phyloP scores from a whole-genome alignment of 37 sponge, comb jelly and placozoan species.

The Tethya wilhelma region DNA sequence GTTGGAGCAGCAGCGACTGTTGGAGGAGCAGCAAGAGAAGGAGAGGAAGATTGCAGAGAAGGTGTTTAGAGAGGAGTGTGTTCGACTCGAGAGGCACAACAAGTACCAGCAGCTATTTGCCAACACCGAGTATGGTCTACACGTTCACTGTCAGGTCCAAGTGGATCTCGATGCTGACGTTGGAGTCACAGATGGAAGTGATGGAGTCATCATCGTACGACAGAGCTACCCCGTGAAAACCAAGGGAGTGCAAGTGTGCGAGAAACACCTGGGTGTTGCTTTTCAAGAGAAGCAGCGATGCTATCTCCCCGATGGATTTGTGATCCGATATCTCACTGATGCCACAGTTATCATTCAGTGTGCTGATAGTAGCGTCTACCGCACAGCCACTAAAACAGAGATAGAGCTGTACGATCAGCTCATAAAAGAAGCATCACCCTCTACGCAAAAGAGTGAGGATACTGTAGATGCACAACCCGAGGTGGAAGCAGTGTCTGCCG shows the following conservation, averaged over 20 bases:
- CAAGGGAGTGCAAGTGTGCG: slow-evolving; percentile 14
- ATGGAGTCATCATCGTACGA: slow-evolving; percentile 30
- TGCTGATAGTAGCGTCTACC: slow-evolving; percentile 58
- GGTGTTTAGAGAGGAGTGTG: slow-evolving; percentile 3
- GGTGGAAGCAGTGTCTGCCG: neutral
- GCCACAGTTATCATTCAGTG: slow-evolving; percentile 27
- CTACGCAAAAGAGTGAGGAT: neutral
- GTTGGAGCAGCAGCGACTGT: slow-evolving; percentile 56
- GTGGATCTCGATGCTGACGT: slow-evolving; percentile 32
- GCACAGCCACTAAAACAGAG: slow-evolving; percentile 36
- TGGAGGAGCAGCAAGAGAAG: slow-evolving; percentile 46
- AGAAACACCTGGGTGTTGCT: slow-evolving; percentile 10
- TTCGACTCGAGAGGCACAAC: slow-evolving; percentile 3
- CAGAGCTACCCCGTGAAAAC: slow-evolving; percentile 49
- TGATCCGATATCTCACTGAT: slow-evolving; percentile 43
- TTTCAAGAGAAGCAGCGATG: slow-evolving; percentile 20
- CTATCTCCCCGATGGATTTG: slow-evolving; percentile 57
- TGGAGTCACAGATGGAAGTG: slow-evolving; percentile 26
- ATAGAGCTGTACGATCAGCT: slow-evolving; percentile 10
- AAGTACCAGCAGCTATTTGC: slow-evolving; percentile 66
- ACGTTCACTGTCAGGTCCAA: slow-evolving; percentile 42
- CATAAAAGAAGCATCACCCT: neutral
- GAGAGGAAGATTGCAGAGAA: slow-evolving; percentile 25
- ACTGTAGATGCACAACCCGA: neutral
- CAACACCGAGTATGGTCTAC: slow-evolving; percentile 55